Evolutionary conservation across 2,888 invertebrate genomes (phyloP).

Genomic region (Dryocosmus kuriphilus): DNA sequence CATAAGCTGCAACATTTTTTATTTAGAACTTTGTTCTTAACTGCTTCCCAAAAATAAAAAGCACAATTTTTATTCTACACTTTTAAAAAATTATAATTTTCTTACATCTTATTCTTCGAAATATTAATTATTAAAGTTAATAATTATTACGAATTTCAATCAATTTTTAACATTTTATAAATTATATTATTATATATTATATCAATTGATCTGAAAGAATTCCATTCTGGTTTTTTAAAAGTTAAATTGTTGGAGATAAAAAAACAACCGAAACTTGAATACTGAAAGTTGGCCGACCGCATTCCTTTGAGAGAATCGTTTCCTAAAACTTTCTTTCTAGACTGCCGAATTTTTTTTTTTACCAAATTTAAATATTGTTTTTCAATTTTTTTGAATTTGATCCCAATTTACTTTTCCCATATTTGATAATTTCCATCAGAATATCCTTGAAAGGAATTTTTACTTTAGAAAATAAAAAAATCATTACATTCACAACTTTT

Average conservation of each 20-base stretch:
- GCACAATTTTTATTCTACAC: too few relatives aligned
- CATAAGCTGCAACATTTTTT: too few relatives aligned
- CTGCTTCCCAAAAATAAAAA: too few relatives aligned
- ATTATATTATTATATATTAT: too few relatives aligned
- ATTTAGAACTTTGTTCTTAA: too few relatives aligned
- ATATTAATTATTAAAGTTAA: too few relatives aligned
- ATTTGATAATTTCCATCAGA: not conserved
- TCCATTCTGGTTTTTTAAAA: not conserved
- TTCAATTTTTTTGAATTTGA: not conserved
- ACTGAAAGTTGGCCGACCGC: conserved; percentile 53
- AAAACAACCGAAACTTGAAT: conserved; percentile 22
- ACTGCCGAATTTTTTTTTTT: not conserved
- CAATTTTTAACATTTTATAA: not conserved
- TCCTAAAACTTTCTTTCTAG: conserved; percentile 46
- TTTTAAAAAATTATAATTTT: too few relatives aligned
- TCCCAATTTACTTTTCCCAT: not conserved
- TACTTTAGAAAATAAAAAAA: too few relatives aligned
- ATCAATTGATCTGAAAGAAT: not conserved
- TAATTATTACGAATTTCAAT: not conserved
- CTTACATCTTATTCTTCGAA: too few relatives aligned
- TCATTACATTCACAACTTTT: too few relatives aligned
- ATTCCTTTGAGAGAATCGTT: conserved; percentile 48
- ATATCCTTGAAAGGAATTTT: not conserved
- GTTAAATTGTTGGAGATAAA: not conserved
- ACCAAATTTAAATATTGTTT: conserved; percentile 6